Percentiles rank a stretch among this genome's conserved stretches.
Evolutionary conservation across 1,140 invertebrate genomes (phyloP).

Genomic region (Brachionus rotundiformis): DNA sequence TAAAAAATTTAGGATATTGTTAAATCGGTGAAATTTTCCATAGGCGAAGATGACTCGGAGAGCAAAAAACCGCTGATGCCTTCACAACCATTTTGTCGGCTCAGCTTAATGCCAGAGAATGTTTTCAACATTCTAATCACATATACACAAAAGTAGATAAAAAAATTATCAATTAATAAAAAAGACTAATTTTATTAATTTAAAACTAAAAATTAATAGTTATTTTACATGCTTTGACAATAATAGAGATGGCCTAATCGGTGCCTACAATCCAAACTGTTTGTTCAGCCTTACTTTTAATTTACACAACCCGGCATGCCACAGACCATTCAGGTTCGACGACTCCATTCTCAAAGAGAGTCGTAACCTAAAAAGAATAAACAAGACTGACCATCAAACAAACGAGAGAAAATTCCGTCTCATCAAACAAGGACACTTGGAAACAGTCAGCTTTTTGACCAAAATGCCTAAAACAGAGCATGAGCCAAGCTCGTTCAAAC

Average conservation of each 20-base stretch:
- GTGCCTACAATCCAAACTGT: conserved; percentile 17
- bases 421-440: neutral
- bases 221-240: conserved; percentile 44
- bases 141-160: conserved; percentile 37
- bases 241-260: neutral
- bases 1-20: neutral
- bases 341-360: conserved; percentile 19
- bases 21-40: neutral
- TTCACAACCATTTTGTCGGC: neutral
- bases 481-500: conserved; percentile 45
- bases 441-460: conserved; percentile 15
- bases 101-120: conserved; percentile 2
- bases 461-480: conserved; percentile 40
- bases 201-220: too few species aligned
- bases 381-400: conserved; percentile 13
- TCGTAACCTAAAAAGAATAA: conserved; percentile 33
- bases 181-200: too few species aligned
- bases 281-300: conserved; percentile 1
- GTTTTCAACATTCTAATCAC: conserved; percentile 37
- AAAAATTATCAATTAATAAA: neutral
- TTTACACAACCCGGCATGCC: neutral
- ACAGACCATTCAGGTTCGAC: conserved; percentile 16
- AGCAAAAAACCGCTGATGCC: neutral
- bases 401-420: conserved; percentile 33
- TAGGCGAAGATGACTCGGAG: conserved; percentile 4